Evolutionary conservation across 92 coral and sea anemone genomes (phyloP), one percentile per base, ranked within the genome.

Genomic region (Epizoanthus fatuus): DNA sequence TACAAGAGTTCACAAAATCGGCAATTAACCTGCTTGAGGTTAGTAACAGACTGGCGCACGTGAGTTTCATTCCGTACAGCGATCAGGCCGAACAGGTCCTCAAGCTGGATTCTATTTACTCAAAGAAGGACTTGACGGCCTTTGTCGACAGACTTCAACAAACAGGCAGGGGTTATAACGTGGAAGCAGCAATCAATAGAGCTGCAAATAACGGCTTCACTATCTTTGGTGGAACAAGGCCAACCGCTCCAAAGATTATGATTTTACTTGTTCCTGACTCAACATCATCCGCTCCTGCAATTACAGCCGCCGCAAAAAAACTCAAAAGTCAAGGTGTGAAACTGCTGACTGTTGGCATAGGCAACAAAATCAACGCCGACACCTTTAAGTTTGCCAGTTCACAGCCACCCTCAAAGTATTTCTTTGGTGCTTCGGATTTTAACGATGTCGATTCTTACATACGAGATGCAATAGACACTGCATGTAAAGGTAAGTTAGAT

Each of bases 151-250:
- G 40, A 11, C 75, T 94, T 32, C 58, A 62, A 38, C 92, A 84
- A 42, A 60, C 58, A 81, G 96, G 95, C 39, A 79, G 86, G 2
- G 86, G 84, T 2, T 75, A 84, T 7, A 77, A 89, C 45, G 85
- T 91, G 29, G 91, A 63, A 19, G 84, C 86, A 19, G 92, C 95
- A 7, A 67, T 96, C 17, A 83, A 42, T 4, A 89, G 86, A 58
- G 98, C 99, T 16, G 81, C 88, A 4, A 74, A 81, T 71, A 71
- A 72, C 56, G 74, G 94, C 15, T 96, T 96, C 75, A 92, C 95
- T 57, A 90, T 96, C 39, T 93, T 66, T 84, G 99, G 99, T 11
- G 99, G 99, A 49, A 96, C 95, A 6, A 73, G 99, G 63, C 95
- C 93, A 86, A 69, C 91, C 3, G 89, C 90, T 9, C 96, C 95